These are phyloP conservation scores for Halocaridina rubra DNA, from an alignment of 2,888 invertebrate genomes.

Conservation along the genomic window DNA sequence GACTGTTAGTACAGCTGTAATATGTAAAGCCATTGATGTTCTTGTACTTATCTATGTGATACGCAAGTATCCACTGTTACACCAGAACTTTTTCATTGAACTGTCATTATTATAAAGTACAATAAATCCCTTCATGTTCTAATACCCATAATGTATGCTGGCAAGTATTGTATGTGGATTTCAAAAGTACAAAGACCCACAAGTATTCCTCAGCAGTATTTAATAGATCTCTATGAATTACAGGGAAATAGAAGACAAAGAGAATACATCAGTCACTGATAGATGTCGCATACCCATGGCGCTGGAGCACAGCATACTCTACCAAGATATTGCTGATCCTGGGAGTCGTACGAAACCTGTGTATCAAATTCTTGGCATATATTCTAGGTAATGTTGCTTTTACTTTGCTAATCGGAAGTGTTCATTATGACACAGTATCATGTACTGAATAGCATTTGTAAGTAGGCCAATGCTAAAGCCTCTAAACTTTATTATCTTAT, in stretches of 20 bases:
- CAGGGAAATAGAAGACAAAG: neutral
- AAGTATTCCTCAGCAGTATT: neutral
- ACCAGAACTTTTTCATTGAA: no score
- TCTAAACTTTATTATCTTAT: no score
- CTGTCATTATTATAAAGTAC: no score
- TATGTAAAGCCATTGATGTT: no score
- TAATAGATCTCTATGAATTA: neutral
- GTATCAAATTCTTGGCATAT: conserved; percentile 16
- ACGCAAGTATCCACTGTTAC: no score
- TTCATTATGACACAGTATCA: no score
- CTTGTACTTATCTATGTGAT: no score
- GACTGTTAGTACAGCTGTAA: no score
- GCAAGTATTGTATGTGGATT: neutral
- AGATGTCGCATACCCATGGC: conserved; percentile 10
- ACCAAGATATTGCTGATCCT: conserved; percentile 7
- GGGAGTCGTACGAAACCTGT: neutral
- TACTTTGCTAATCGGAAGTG: no score
- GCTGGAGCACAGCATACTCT: conserved; percentile 24
- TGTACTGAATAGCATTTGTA: no score
- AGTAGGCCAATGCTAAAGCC: no score
- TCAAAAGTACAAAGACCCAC: neutral
- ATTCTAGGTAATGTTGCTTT: conserved; percentile 11
- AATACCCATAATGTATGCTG: neutral
- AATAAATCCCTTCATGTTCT: no score
- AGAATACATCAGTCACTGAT: neutral